Percentiles rank a stretch among this genome's conserved stretches.
Conservation (phyloP, 2,797 vertebrate genomes). For the Oreochromis mossambicus region DNA sequence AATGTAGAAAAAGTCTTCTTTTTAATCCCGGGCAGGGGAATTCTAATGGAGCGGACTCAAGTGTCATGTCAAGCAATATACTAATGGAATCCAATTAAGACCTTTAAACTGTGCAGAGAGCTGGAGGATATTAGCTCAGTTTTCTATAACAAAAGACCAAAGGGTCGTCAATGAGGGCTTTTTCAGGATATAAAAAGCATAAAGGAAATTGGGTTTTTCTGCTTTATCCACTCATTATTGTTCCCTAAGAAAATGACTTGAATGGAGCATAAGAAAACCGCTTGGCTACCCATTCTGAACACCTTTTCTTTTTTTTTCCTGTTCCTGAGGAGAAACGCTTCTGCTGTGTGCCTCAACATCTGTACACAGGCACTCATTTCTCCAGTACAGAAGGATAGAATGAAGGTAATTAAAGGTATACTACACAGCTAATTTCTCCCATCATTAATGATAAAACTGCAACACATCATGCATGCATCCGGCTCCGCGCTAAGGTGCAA, state of each 20-base stretch:
- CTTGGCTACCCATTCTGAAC: conserved; percentile 63
- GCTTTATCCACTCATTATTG: conserved; percentile 79
- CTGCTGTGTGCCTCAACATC: conserved; percentile 33
- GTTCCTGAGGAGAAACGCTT: conserved; percentile 21
- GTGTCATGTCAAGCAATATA: conserved; percentile 82
- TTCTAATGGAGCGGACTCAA: conserved; percentile 76
- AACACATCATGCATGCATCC: neutral
- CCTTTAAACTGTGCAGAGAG: conserved; percentile 76
- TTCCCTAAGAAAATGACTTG: conserved; percentile 72
- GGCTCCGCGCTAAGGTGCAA: neutral
- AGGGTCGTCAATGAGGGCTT: conserved; percentile 75
- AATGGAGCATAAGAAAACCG: conserved; percentile 65
- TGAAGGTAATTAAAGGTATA: conserved; percentile 40
- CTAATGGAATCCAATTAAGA: conserved; percentile 83
- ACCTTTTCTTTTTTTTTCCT: conserved; percentile 10
- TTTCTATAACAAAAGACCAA: conserved; percentile 81
- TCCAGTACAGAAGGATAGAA: neutral
- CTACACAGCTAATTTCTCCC: conserved; percentile 18
- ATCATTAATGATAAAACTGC: conserved; percentile 23
- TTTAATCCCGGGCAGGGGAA: conserved; percentile 72
- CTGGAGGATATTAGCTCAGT: conserved; percentile 79
- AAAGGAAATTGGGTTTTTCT: conserved; percentile 77
- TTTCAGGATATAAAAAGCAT: conserved; percentile 76
- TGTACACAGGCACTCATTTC: conserved; percentile 8
- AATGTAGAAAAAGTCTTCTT: conserved; percentile 68